Percentiles rank a stretch among this genome's conserved stretches.
These are phyloP conservation scores for Parasteatoda lunata DNA, from an alignment of 2,888 invertebrate species.

Conservation along the genomic window DNA sequence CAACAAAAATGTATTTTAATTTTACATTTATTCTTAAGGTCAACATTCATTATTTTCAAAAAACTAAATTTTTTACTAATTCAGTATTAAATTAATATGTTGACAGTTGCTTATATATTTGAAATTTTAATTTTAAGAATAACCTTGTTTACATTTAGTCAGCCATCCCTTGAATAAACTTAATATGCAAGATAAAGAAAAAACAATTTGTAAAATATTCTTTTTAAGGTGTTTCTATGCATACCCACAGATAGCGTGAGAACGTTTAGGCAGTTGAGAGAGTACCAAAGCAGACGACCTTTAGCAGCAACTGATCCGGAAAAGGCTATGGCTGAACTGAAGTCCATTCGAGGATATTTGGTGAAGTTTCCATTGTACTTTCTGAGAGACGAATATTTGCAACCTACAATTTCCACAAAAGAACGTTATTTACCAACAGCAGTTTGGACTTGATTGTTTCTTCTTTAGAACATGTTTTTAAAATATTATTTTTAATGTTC, in stretches of 20 bases:
- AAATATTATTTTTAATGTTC: too few relatives aligned
- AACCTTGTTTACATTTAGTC: background rate
- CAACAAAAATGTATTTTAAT: too few relatives aligned
- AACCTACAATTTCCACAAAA: conserved; percentile 87
- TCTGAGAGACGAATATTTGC: conserved; percentile 87
- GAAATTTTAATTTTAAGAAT: background rate
- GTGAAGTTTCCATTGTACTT: conserved; percentile 93
- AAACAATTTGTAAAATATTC: conserved; percentile 19
- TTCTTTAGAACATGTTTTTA: too few relatives aligned
- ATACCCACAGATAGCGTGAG: conserved; percentile 89
- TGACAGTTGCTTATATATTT: too few relatives aligned
- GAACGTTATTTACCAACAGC: conserved; percentile 94
- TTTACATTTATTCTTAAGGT: too few relatives aligned
- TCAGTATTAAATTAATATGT: too few relatives aligned
- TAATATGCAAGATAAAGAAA: background rate
- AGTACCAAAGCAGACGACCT: conserved; percentile 83
- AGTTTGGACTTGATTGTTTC: conserved; percentile 85
- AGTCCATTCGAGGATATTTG: conserved; percentile 85
- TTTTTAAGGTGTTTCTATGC: conserved; percentile 85
- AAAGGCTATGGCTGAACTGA: conserved; percentile 80
- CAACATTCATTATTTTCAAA: too few relatives aligned
- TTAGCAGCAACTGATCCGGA: conserved; percentile 84
- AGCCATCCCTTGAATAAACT: background rate
- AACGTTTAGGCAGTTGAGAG: conserved; percentile 84
- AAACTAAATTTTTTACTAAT: too few relatives aligned